Conservation (phyloP, 2,797 vertebrate genomes). For the Acanthornis magna region DNA sequence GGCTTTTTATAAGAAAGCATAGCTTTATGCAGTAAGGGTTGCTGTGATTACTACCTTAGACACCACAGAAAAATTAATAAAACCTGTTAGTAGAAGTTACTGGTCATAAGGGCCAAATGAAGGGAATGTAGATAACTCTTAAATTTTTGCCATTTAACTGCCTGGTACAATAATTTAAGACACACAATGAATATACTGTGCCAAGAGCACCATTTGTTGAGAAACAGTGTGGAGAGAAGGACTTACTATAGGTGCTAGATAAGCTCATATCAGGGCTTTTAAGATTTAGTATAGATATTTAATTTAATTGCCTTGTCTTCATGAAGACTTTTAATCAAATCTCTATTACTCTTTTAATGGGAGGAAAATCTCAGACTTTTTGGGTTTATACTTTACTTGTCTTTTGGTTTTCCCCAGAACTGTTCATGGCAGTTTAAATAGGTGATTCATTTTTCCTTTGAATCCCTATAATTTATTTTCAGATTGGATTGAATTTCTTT, state of each 20-base stretch:
- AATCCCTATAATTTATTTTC: not conserved
- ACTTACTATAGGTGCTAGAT: not conserved
- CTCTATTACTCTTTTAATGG: not conserved
- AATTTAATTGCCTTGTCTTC: not conserved
- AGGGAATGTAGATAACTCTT: not conserved
- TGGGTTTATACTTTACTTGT: not conserved
- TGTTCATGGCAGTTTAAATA: not conserved
- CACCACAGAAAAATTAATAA: not conserved
- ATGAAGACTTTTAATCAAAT: not conserved
- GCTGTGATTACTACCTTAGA: not conserved
- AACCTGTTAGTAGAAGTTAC: not conserved
- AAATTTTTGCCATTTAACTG: not conserved
- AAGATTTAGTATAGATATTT: not conserved
- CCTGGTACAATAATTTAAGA: not conserved
- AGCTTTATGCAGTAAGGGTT: not conserved
- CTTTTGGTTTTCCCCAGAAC: not conserved
- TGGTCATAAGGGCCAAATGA: not conserved
- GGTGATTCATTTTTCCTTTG: not conserved
- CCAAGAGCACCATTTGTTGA: not conserved
- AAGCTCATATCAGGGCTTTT: not conserved
- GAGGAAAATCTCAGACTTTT: not conserved
- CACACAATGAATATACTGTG: not conserved
- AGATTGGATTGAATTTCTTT: not conserved
- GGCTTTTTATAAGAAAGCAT: not conserved
- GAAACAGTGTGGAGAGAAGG: not conserved